Evolutionary conservation across 53 echinoderm and acorn worm species (phyloP).

Genomic region (Holothuria leucospilota): DNA sequence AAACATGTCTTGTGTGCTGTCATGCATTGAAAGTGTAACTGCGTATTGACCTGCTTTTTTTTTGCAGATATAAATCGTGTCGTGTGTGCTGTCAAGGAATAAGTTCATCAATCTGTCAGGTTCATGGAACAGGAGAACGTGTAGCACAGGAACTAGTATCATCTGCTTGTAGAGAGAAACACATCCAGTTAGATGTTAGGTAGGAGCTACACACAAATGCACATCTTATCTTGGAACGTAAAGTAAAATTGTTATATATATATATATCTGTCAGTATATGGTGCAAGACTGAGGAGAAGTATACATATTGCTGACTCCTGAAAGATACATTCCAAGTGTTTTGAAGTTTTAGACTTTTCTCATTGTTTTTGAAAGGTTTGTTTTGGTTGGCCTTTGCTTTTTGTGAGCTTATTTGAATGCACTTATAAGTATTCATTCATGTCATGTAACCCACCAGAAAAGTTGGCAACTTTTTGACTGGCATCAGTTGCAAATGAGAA

Average conservation of each 20-base stretch:
- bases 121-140: slow-evolving; percentile 89
- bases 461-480: no score
- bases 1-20: slow-evolving; percentile 84
- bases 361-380: no score
- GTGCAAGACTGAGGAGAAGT: no score
- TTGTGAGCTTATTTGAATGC: no score
- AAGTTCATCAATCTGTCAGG: slow-evolving; percentile 76
- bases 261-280: not conserved
- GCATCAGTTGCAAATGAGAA: no score
- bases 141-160: slow-evolving; percentile 80
- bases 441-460: no score
- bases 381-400: no score
- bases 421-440: no score
- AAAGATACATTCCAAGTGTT: no score
- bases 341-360: no score
- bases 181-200: slow-evolving; percentile 85
- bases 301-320: no score
- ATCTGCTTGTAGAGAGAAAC: slow-evolving; percentile 84
- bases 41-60: not conserved
- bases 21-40: slow-evolving; percentile 3
- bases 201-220: slow-evolving; percentile 7
- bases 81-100: slow-evolving; percentile 83
- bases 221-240: no score
- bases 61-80: slow-evolving; percentile 75
- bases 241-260: not conserved